A percentile compares a stretch with the other conserved stretches of the same genome.
phyloP scores from a whole-genome alignment of 53 echinoderm and acorn worm genomes.

The Stichopus horrens region DNA sequence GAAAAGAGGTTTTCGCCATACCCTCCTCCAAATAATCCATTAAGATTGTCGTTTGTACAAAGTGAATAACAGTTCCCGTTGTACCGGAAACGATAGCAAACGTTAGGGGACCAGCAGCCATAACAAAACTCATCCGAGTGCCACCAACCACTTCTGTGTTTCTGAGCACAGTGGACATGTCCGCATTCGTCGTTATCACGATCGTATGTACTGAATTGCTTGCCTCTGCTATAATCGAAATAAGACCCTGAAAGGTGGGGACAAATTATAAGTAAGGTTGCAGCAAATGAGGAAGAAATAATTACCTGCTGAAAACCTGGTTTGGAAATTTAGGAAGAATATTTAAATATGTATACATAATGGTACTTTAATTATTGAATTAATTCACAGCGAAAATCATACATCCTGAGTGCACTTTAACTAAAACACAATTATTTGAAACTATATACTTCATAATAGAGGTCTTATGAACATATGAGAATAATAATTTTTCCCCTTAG shows the following conservation, averaged over 20 bases:
- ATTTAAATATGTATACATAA: no score
- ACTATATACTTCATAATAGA: no score
- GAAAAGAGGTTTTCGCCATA: not conserved
- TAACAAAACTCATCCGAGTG: not conserved
- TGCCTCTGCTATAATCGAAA: not conserved
- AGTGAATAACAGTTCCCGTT: not conserved
- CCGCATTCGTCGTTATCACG: not conserved
- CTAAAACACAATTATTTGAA: no score
- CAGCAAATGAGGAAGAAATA: no score
- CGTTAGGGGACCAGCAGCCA: not conserved
- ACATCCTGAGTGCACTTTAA: no score
- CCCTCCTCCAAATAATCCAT: not conserved
- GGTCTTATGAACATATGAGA: no score
- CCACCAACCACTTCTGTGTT: conserved; percentile 4
- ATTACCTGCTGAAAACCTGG: no score
- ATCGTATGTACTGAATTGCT: not conserved
- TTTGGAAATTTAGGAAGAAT: no score
- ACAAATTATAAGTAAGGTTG: no score
- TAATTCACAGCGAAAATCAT: no score
- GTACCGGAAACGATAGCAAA: not conserved
- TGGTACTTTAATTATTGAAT: no score
- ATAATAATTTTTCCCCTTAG: no score
- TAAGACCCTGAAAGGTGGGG: not conserved
- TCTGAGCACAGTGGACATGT: not conserved
- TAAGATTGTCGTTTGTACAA: not conserved